Base-by-base conservation (phyloP, 2,888 invertebrate species). In the Tubulanus polymorphus region DNA sequence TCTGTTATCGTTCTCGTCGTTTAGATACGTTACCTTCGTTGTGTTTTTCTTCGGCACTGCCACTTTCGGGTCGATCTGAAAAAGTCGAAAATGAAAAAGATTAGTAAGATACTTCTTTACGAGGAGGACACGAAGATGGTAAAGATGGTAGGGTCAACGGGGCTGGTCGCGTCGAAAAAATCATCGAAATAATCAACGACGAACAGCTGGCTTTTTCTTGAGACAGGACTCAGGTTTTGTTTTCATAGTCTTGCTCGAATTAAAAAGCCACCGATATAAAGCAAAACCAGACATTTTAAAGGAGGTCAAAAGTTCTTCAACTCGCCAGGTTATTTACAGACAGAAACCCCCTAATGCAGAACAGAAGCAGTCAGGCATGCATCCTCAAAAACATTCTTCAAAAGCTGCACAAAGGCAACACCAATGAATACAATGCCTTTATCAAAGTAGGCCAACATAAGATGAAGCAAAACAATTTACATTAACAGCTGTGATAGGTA, bases 31-130 rank as follows among this genome's bases (percentile, higher is more conserved):
- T 65, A 73, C 73, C 70, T 72, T 71, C 56, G 69, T 71, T 58
- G 71, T 72, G 45, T 71, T 64, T 64, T 74, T 74, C 61, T 96
- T 89, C 73, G 99, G 99, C 85, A 99, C 97, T 81, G 97, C 97
- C 83, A 99, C 94, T 88, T 99, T 99, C 74, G 97, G 97, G 84
- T 99, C 97, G 85, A 99, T 96, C 96, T 97, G 90, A 28, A 69
- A 68, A 63, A 55, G 61, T 32, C 35, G n/a, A 32, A 32, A 32
- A 12, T 32, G 35, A 12, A 12, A n/a, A 32, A 32, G n/a, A 32
- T 10, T 32, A 10, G 35, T 32, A 32, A 32, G n/a, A 32, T 12
- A 32, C 35, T 32, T 32, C n/a, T 32, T 10, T 12, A n/a, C 10
- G 35, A 12, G 35, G 10, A 10, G 35, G n/a, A 32, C n/a, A 12